Evolutionary conservation across 2,888 invertebrate species (phyloP).

Genomic region (Chrysomela aeneicollis): DNA sequence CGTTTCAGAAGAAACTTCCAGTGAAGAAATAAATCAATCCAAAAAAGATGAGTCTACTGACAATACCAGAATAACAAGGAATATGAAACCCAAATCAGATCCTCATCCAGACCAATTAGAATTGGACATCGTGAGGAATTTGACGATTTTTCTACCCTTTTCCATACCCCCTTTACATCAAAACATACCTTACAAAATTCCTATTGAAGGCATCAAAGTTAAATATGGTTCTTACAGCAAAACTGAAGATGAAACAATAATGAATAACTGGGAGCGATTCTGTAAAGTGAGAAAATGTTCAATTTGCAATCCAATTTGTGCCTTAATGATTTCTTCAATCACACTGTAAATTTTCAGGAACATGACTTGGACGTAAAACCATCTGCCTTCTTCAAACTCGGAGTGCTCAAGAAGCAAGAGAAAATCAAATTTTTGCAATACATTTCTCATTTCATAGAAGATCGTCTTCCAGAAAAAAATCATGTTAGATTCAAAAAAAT

Average conservation of each 20-base stretch:
- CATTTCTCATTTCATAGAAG: conserved; percentile 39
- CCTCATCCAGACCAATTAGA: background rate
- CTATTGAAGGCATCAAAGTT: background rate
- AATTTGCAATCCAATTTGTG: background rate
- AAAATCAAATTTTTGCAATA: conserved; percentile 42
- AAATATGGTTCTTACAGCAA: conserved; percentile 35
- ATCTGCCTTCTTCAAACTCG: conserved; percentile 34
- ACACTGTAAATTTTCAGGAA: conserved; percentile 37
- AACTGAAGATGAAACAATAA: conserved; percentile 37
- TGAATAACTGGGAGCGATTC: conserved; percentile 38
- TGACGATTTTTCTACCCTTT: conserved; percentile 22
- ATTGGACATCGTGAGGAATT: background rate
- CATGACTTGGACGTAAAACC: conserved; percentile 39
- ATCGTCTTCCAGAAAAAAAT: conserved; percentile 40
- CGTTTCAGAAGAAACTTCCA: too few relatives aligned
- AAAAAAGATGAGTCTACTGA: background rate
- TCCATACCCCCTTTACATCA: conserved; percentile 24
- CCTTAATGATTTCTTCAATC: background rate
- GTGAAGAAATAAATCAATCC: too few relatives aligned
- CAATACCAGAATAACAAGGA: background rate
- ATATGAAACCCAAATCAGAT: background rate
- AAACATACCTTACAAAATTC: conserved; percentile 4
- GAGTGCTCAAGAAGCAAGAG: conserved; percentile 9
- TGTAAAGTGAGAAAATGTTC: conserved; percentile 33
- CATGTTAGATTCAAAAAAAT: conserved; percentile 41